Conservation (phyloP, 2,113 vertebrate genomes). For the Crotophaga sulcirostris region DNA sequence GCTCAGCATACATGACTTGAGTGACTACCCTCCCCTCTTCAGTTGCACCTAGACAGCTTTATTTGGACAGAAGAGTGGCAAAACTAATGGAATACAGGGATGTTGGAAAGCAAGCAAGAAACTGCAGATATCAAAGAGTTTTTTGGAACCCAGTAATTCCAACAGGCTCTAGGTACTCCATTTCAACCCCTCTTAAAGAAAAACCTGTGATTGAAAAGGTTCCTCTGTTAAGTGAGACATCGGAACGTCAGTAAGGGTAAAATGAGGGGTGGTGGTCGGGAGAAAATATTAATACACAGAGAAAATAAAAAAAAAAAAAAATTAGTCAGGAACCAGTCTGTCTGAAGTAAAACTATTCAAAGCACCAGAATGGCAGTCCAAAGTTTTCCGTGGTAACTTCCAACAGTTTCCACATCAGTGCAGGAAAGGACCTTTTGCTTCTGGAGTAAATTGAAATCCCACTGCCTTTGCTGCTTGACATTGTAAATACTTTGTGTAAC, state of each 20-base stretch:
- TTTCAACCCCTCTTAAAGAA: background rate
- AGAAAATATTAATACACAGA: background rate
- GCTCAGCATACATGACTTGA: rapidly evolving
- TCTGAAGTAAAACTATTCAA: background rate
- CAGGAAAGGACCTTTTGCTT: background rate
- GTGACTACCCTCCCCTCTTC: background rate
- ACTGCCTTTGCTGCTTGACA: background rate
- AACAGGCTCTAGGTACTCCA: background rate
- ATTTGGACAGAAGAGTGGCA: background rate
- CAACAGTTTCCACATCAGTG: background rate
- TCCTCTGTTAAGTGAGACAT: background rate
- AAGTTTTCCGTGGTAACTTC: background rate
- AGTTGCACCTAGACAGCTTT: background rate
- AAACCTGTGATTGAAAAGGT: background rate
- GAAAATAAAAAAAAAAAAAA: too few species aligned
- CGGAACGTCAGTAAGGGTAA: background rate
- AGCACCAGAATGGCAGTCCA: background rate
- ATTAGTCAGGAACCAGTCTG: background rate
- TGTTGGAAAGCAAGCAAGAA: background rate
- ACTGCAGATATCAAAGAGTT: background rate
- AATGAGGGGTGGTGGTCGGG: rapidly evolving
- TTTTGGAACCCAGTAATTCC: background rate
- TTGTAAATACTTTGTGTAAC: background rate
- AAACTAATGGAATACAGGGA: background rate
- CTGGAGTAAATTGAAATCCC: background rate